Evolutionary conservation across 2,113 vertebrate species (phyloP).

Genomic region (Pitta sordida): DNA sequence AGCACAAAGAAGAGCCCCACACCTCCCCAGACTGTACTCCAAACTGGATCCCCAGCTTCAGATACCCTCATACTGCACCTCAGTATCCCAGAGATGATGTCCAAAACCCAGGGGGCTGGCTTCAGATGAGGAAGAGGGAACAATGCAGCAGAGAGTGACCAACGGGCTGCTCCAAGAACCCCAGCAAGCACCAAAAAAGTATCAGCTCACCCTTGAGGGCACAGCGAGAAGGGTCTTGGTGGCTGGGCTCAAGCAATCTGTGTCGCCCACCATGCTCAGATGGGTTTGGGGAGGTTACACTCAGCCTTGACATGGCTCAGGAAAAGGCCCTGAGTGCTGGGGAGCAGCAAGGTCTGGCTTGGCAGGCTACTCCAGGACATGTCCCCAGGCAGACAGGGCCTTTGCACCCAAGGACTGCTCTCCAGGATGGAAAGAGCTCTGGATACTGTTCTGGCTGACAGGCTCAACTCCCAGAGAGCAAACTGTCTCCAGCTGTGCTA

Average conservation of each 20-base stretch:
- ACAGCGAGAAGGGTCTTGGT: background rate
- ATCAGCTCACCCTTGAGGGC: background rate
- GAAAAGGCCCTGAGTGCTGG: background rate
- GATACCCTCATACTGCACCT: background rate
- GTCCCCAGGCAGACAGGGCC: background rate
- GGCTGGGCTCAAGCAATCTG: background rate
- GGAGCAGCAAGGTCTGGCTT: background rate
- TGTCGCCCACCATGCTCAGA: background rate
- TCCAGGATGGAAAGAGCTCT: background rate
- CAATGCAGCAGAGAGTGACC: background rate
- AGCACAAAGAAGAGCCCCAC: background rate
- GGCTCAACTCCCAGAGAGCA: background rate
- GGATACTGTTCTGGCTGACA: constrained; percentile 10
- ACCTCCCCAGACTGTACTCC: background rate
- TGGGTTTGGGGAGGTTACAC: background rate
- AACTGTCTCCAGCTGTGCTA: background rate
- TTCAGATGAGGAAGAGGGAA: background rate
- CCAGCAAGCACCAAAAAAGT: background rate
- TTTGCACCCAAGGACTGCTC: background rate
- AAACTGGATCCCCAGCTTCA: background rate
- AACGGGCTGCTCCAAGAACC: background rate
- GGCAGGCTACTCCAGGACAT: background rate
- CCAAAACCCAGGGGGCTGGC: background rate
- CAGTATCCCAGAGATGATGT: background rate
- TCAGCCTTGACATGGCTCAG: background rate